These are phyloP conservation scores for Chromobotia macracanthus DNA, from an alignment of 2,797 vertebrate species.

Conservation along the genomic window DNA sequence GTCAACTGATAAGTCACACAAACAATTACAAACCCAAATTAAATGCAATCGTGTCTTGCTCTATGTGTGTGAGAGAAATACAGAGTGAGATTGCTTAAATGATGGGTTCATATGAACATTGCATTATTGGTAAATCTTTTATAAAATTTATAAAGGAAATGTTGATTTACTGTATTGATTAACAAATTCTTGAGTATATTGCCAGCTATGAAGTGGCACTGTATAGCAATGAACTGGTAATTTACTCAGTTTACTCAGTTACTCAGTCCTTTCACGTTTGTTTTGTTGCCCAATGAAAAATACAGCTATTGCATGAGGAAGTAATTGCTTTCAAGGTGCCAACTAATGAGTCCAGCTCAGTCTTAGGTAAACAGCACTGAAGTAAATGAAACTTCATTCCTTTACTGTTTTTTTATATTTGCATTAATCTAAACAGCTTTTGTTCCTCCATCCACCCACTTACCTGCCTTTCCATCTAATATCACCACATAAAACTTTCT, in stretches of 20 bases:
- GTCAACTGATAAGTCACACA: constrained; percentile 31
- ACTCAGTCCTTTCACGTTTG: no score
- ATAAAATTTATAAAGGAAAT: no score
- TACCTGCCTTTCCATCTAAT: constrained; percentile 60
- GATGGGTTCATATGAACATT: neutral
- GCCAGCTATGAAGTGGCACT: no score
- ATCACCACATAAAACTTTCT: constrained; percentile 58
- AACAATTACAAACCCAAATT: constrained; percentile 18
- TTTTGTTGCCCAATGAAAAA: no score
- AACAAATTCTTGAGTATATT: no score
- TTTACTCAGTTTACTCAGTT: no score
- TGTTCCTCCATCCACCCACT: constrained; percentile 59
- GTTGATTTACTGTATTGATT: no score
- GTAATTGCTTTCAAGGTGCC: no score
- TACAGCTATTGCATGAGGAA: no score
- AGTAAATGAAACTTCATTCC: neutral
- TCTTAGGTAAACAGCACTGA: no score
- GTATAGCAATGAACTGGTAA: no score
- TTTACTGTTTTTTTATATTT: neutral
- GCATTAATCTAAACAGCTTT: neutral
- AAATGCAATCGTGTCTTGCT: neutral
- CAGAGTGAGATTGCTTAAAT: neutral
- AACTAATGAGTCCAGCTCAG: neutral
- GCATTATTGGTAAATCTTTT: neutral
- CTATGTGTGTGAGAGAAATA: neutral